phyloP scores from a whole-genome alignment of 1,140 invertebrate genomes.

The Drosophila tristis region DNA sequence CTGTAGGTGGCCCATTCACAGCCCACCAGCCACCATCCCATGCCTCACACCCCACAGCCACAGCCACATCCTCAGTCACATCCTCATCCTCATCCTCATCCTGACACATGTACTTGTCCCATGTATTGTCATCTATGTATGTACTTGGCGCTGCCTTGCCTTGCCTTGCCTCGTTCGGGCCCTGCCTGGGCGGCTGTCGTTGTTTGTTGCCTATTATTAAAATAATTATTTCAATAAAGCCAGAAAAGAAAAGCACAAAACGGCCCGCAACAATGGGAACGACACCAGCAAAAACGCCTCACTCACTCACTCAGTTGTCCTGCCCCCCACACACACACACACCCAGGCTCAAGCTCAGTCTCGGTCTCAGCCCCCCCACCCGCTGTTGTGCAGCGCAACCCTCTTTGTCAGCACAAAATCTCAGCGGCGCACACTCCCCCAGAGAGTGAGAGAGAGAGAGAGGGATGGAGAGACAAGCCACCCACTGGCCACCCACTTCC shows the following conservation, averaged over 20 bases:
- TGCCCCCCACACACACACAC: not conserved
- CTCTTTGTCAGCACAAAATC: slow-evolving; percentile 78
- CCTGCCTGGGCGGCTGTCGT: slow-evolving; percentile 46
- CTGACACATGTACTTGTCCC: slow-evolving; percentile 23
- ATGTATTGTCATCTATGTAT: slow-evolving; percentile 42
- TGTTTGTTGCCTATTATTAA: slow-evolving; percentile 83
- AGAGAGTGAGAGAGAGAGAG: slow-evolving; percentile 13
- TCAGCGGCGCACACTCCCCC: slow-evolving; percentile 44
- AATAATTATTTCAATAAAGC: slow-evolving; percentile 84
- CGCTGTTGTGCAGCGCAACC: slow-evolving; percentile 46
- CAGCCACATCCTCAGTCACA: slow-evolving; percentile 18
- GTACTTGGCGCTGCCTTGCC: slow-evolving; percentile 31
- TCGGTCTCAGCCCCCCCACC: slow-evolving; percentile 2
- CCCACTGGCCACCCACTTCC: slow-evolving; percentile 56
- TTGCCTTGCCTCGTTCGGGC: slow-evolving; percentile 28
- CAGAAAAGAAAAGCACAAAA: slow-evolving; percentile 80
- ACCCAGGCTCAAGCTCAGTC: not conserved
- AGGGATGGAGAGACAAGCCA: not conserved
- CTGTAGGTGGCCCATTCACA: slow-evolving; percentile 75
- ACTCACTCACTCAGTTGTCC: too few relatives aligned
- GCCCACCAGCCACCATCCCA: slow-evolving; percentile 8
- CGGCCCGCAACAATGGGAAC: slow-evolving; percentile 65
- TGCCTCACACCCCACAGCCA: not conserved
- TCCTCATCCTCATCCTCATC: not conserved
- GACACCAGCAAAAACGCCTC: slow-evolving; percentile 13